phyloP scores from a whole-genome alignment of 1,140 invertebrate genomes.

The Scaptodrosophila lebanonensis region DNA sequence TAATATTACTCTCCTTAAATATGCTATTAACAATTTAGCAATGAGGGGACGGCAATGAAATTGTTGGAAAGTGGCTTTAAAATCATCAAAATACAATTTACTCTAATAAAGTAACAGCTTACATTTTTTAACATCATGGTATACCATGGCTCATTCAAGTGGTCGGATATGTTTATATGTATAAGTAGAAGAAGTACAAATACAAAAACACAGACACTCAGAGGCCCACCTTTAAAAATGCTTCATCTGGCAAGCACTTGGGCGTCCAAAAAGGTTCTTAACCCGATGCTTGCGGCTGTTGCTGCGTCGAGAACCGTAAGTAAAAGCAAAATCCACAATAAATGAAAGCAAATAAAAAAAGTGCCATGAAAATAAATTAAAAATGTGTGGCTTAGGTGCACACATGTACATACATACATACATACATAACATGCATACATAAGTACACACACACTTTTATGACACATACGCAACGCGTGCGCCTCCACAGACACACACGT shows the following conservation, averaged over 20 bases:
- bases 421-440: not conserved
- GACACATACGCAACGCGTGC: too few species aligned
- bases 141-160: too few species aligned
- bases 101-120: too few species aligned
- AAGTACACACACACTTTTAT: too few species aligned
- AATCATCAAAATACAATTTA: too few species aligned
- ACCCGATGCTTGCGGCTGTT: conserved; percentile 56
- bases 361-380: conserved; percentile 67
- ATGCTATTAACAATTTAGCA: too few species aligned
- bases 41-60: too few species aligned
- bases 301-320: not conserved
- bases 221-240: not conserved
- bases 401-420: conserved; percentile 20
- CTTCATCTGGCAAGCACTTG: conserved; percentile 40
- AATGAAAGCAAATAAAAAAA: conserved; percentile 19
- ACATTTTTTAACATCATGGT: too few species aligned
- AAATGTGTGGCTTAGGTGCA: conserved; percentile 51
- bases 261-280: conserved; percentile 57
- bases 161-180: too few species aligned
- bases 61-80: too few species aligned
- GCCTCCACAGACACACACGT: conserved; percentile 33
- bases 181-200: too few species aligned
- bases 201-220: conserved; percentile 1
- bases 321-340: conserved; percentile 26
- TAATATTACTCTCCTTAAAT: too few species aligned